Evolutionary conservation across 1,140 invertebrate genomes (phyloP), one percentile per base, ranked within the genome.

Genomic region (Trichonephila clavipes): DNA sequence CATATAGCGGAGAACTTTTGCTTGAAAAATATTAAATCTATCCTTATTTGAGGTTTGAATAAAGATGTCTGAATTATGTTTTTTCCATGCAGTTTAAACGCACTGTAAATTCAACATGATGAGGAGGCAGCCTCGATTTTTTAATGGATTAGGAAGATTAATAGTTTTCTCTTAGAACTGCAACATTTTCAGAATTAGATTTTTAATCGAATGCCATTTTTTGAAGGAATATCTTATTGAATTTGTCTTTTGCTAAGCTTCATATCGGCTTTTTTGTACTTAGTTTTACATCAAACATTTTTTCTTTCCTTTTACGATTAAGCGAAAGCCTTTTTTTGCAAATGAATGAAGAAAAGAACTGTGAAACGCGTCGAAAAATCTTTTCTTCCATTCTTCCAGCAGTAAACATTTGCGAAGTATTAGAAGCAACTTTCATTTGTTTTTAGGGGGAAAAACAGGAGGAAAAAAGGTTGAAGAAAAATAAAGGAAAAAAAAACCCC

Each of bases 131-230:
- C 10, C n/a, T 34, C 14, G 2, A 12, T 72, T 72, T 28, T 28
- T 72, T 28, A 72, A 16, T 72, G 16, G 69, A 72, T 72, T 85
- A 85, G 12, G 1, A 85, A 85, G 82, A 85, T 85, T 85, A 85
- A 59, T 21, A 85, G 82, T 58, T 44, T 12, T 85, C 44, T 58
- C 21, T 14, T 24, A 34, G 14, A 16, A 72, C 24, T 72, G 24
- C 69, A 72, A 72, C 24, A 28, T 83, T 58, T 44, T 85, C 24
- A 24, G 3, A 85, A 58, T 40, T 44, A 28, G 34, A 44, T 51
- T 59, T 85, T 59, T 58, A 58, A 58, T 85, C 82, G 28, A 85
- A 85, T 85, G 82, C 21, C 12, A 85, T 85, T 85, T 85, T 85
- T 85, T 58, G 5, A 10, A 14, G 51, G 58, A 58, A 85, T 85